These are phyloP conservation scores for Autographa pulchrina DNA, from an alignment of 2,888 invertebrate genomes.

Conservation along the genomic window DNA sequence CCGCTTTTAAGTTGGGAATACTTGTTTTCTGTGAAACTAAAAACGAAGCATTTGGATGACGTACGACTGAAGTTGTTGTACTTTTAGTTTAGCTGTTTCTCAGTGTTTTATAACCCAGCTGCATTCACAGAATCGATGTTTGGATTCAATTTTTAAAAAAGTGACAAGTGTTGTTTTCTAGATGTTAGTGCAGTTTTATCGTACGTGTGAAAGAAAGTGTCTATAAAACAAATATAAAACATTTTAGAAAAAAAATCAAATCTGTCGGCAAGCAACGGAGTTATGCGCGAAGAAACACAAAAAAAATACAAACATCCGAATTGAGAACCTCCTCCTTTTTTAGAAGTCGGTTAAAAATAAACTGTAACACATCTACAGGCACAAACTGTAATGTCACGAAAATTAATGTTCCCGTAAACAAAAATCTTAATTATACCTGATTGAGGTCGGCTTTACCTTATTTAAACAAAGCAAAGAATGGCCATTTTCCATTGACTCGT, in stretches of 20 bases:
- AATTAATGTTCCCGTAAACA: not conserved
- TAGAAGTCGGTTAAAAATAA: too few species aligned
- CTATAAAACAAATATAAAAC: too few species aligned
- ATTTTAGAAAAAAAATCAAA: too few species aligned
- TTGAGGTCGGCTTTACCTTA: slow-evolving; percentile 11
- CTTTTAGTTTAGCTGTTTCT: not conserved
- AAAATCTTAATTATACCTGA: not conserved
- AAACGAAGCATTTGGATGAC: not conserved
- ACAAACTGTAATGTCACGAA: not conserved
- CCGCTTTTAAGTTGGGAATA: slow-evolving; percentile 25
- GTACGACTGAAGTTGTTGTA: not conserved
- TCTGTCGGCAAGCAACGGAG: too few species aligned
- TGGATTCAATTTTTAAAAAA: not conserved
- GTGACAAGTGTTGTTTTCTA: not conserved
- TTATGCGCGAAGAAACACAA: too few species aligned
- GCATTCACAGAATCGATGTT: not conserved
- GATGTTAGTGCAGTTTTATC: too few species aligned
- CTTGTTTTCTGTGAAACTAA: slow-evolving; percentile 36
- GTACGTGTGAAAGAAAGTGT: too few species aligned
- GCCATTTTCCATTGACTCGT: not conserved
- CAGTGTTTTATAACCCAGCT: not conserved
- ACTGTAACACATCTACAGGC: too few species aligned
- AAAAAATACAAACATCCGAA: too few species aligned
- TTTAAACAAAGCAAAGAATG: slow-evolving; percentile 6
- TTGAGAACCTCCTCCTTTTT: too few species aligned